phyloP scores from a whole-genome alignment of 2,797 vertebrate genomes.

The Gila robusta region DNA sequence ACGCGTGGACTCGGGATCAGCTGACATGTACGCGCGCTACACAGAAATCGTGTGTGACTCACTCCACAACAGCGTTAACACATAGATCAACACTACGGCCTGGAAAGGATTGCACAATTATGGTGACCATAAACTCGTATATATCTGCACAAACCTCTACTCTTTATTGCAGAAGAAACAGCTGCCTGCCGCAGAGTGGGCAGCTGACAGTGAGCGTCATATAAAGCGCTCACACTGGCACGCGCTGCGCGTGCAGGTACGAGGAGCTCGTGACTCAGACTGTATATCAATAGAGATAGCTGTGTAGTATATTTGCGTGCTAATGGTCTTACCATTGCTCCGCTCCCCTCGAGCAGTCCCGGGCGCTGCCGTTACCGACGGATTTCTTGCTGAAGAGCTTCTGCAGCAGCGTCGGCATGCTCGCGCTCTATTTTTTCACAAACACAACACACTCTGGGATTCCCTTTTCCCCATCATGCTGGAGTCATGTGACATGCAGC shows the following conservation, averaged over 20 bases:
- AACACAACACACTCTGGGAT: constrained; percentile 9
- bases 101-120: neutral
- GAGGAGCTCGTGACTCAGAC: neutral
- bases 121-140: neutral
- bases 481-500: constrained; percentile 40
- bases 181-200: neutral
- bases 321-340: constrained; percentile 57
- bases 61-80: neutral
- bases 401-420: constrained; percentile 82
- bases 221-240: neutral
- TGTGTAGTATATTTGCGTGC: neutral
- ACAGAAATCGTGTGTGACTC: neutral
- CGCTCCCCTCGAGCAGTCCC: constrained; percentile 23
- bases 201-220: neutral
- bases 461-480: constrained; percentile 12
- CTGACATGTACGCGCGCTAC: neutral
- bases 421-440: constrained; percentile 10
- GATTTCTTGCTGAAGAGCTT: constrained; percentile 84
- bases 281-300: neutral
- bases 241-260: neutral
- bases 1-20: neutral
- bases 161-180: neutral
- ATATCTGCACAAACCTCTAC: neutral
- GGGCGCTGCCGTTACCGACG: constrained; percentile 52
- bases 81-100: neutral